A percentile compares a stretch with the other conserved stretches of the same genome.
Evolutionary conservation across 2,797 vertebrate species (phyloP).

Genomic region (Lates japonicus): DNA sequence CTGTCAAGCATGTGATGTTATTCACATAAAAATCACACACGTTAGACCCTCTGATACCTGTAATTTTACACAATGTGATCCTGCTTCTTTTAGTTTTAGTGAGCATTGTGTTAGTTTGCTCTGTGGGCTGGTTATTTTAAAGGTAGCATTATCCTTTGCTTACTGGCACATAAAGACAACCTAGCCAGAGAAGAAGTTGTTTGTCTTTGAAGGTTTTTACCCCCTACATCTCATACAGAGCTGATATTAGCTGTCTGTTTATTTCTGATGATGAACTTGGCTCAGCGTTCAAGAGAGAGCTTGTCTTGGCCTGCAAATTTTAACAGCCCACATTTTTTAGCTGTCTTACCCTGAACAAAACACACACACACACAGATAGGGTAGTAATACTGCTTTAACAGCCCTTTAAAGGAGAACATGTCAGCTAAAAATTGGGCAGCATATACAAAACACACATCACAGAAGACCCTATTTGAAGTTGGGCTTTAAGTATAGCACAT

Average conservation of each 20-base stretch:
- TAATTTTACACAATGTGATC: conserved; percentile 14
- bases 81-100: too few relatives aligned
- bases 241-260: conserved; percentile 7
- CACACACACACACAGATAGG: background rate
- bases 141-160: background rate
- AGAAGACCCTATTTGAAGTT: background rate
- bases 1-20: conserved; percentile 22
- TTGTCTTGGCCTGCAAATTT: conserved; percentile 62
- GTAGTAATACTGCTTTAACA: background rate
- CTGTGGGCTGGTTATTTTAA: conserved; percentile 13
- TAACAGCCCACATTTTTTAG: conserved; percentile 57
- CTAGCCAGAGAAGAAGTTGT: background rate
- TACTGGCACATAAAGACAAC: background rate
- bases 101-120: background rate
- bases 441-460: background rate
- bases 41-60: conserved; percentile 24
- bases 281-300: conserved; percentile 33
- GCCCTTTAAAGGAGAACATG: background rate
- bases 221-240: background rate
- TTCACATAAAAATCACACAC: conserved; percentile 1
- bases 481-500: background rate
- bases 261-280: conserved; percentile 26
- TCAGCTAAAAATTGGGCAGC: background rate
- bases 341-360: conserved; percentile 16
- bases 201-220: background rate